These are phyloP conservation scores for Axis porcinus DNA, from an alignment of 2,113 vertebrate species.

Conservation along the genomic window DNA sequence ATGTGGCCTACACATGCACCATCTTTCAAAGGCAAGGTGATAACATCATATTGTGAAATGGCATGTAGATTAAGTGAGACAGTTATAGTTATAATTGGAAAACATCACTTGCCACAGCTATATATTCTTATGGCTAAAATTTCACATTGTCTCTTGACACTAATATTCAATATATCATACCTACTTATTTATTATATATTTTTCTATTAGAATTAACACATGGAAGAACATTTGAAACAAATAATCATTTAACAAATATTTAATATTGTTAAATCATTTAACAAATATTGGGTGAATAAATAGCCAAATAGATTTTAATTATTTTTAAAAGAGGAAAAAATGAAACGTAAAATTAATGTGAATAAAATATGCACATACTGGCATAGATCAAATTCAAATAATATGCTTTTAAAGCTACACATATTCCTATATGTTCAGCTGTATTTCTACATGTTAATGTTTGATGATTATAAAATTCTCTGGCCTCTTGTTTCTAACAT, in stretches of 20 bases:
- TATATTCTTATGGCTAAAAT: neutral
- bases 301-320: neutral
- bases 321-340: neutral
- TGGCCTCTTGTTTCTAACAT: neutral
- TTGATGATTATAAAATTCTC: neutral
- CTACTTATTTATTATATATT: neutral
- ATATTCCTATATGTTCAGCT: neutral
- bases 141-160: neutral
- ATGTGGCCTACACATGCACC: neutral
- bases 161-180: neutral
- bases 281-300: neutral
- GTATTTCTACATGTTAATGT: neutral
- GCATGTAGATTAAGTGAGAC: neutral
- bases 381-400: neutral
- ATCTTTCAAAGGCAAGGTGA: neutral
- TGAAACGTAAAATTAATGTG: neutral
- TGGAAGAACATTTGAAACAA: neutral
- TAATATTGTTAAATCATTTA: neutral
- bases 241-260: neutral
- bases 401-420: neutral
- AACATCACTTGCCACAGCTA: neutral
- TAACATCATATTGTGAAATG: neutral
- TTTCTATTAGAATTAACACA: neutral
- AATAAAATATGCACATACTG: neutral
- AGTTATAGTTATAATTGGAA: neutral